Base-by-base conservation (phyloP, 23 tunicate species). In the Diplosoma virens region DNA sequence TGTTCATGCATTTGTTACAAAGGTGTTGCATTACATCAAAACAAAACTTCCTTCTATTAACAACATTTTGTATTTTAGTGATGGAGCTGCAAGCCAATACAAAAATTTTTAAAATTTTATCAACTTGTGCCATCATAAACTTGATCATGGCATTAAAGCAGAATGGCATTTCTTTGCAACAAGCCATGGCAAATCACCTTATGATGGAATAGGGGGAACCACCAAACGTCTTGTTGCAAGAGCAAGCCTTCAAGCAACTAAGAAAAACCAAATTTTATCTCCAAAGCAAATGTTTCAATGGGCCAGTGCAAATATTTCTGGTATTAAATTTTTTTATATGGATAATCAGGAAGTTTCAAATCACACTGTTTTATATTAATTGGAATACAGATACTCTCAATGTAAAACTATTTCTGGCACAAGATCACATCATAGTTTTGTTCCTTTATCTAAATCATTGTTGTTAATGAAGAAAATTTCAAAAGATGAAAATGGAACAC, bases 81-180 rank as follows among this genome's bases (percentile, higher is more conserved):
- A 63, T 63, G 33, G 70, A 6, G 70, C 70, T 6, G 70, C 70
- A 28, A 63, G 70, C 20, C 70, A 63, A 63, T 63, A 63, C 70
- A 63, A 63, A 63, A 63, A 63, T 28, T 63, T 25, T 20, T 26
- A 63, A 30, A 63, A 63, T 28, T 30, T 63, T 7, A 30, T 63
- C 35, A 63, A 63, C 20, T 27, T 63, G 70, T 26, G 70, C 29
- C 70, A 63, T 30, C 70, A 63, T 28, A 28, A 3, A 25, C 14
- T 26, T 3, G 70, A 63, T 26, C 70, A 28, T 4, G 16, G 20
- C 6, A 34, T 63, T 6, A 11, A 63, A 63, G 70, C 70, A 26
- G 6, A 63, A 30, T 26, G 70, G 70, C 70, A 63, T 63, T 26
- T 63, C 29, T 63, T 63, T 56, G 64, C 64, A 16, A 56, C 64